Base-by-base conservation (phyloP, 2,888 invertebrate species). In the Nudaria mundana region DNA sequence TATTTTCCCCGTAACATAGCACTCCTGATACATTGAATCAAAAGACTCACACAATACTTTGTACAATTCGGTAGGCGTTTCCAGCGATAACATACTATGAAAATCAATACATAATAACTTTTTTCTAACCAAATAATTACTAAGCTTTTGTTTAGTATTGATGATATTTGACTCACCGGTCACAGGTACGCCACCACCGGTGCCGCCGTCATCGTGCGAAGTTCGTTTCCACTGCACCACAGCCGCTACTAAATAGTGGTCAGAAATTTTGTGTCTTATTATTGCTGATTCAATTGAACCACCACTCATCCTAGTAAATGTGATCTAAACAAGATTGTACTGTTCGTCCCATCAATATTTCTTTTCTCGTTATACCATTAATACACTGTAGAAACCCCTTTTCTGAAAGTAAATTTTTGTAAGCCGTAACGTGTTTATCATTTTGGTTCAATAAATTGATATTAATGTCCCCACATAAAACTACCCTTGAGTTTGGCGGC, bases 261-360 rank as follows among this genome's bases (percentile, higher is more conserved):
- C n/a, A n/a, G n/a, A n/a, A n/a, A n/a, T n/a, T 16, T 37, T 37
- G 10, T 37, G 31, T 18, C n/a, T 24, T 13, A 37, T 31, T 13
- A 37, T 22, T 3, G 25, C 18, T 8, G 37, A 37, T n/a, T 16
- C 24, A 3, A n/a, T 20, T 18, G 15, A 10, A 7, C 5, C 2
- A 14, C 7, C 6, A n/a, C 8, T 25, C 20, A 30, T 11, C 14
- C 30, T 26, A 18, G n/a, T 31, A 37, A 8, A 37, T 37, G 20
- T 31, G 37, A 20, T 37, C 37, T 12, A 37, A 7, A 12, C 37
- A 37, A 3, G 37, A 37, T 26, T 37, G 16, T 12, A 37, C 37
- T 8, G 20, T 3, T 11, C 31, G 30, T 3, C 26, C 37, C n/a
- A 3, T 13, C 5, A 37, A 5, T 2, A 31, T 37, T 37, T 37